Evolutionary conservation across 2,113 vertebrate genomes (phyloP), one percentile per base, ranked within the genome.

Genomic region (Actenoides lindsayi): DNA sequence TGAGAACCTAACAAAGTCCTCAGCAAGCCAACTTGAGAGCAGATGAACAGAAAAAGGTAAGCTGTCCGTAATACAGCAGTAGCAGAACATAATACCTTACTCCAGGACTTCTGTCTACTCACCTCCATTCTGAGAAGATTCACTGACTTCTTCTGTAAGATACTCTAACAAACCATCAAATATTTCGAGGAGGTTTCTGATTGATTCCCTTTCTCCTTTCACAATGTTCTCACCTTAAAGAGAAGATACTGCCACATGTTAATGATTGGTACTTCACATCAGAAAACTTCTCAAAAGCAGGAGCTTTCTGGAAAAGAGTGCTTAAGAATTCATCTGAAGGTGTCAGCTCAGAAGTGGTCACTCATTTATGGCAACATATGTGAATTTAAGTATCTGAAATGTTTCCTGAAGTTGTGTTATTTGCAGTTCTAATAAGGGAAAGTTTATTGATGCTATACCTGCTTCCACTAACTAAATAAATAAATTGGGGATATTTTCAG

Each of bases 151-250:
- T 96, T 99, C 99, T 17, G 98, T 99, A 54, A 99, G 99, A 92
- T 99, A 99, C 68, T 99, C 99, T 91, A 99, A 92, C 91, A 99
- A 98, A 9, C 99, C 99, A 96, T 99, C 99, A 92, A 99, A 99
- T 96, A 99, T 99, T 98, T 99, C 99, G 5, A 99, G 95, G 46
- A 99, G 98, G 96, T 99, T 99, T 96, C 95, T 98, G 94, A 99
- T 98, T 20, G 99, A 99, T 79, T 99, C 99, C 78, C 86, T 97
- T 90, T 99, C 98, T 73, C 99, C 99, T 96, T 97, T 98, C 91
- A 99, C 98, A 79, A 99, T 98, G 97, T 99, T 99, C 97, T 99
- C 99, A 91, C 99, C 99, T 99, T 90, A 70, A 51, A 96, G 46
- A 97, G 28, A 98, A 80, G 17, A 20, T 64, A 91, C 28, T 50